Evolutionary conservation across 2,797 vertebrate species (phyloP).

Genomic region (Picus viridis): DNA sequence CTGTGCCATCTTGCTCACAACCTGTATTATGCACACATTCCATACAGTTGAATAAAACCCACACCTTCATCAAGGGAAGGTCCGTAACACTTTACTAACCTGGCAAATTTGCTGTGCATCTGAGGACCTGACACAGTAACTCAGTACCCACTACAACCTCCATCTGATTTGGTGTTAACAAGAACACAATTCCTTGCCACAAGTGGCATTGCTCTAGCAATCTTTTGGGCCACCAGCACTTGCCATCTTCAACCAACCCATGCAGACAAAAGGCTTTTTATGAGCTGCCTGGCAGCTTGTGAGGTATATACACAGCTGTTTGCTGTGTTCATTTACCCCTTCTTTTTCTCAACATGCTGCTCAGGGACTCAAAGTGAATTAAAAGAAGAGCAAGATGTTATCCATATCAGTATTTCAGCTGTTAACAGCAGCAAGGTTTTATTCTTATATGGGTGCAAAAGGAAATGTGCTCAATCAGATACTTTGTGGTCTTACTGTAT

Average conservation of each 20-base stretch:
- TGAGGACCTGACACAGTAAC: not conserved
- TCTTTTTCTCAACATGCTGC: not conserved
- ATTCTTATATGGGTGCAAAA: not conserved
- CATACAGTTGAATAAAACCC: not conserved
- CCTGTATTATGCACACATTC: not conserved
- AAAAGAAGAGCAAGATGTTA: not conserved
- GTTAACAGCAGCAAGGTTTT: not conserved
- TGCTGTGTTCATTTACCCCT: not conserved
- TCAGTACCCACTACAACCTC: rapidly evolving
- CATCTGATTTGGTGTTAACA: not conserved
- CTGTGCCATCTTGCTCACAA: constrained; percentile 12
- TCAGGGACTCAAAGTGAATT: not conserved
- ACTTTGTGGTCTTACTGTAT: not conserved
- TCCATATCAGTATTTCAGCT: not conserved
- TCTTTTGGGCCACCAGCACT: not conserved
- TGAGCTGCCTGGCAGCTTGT: constrained; percentile 5
- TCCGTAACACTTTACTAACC: not conserved
- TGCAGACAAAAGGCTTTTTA: constrained; percentile 42
- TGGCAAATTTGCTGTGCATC: not conserved
- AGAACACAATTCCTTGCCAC: not conserved
- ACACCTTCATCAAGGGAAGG: not conserved
- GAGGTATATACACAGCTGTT: not conserved
- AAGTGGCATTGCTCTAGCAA: not conserved
- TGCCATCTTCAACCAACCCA: not conserved
- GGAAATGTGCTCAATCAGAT: not conserved